Percentiles rank a stretch among this genome's conserved stretches.
Conservation (phyloP, 2,888 invertebrate genomes). For the Drosophila tanythrix region DNA sequence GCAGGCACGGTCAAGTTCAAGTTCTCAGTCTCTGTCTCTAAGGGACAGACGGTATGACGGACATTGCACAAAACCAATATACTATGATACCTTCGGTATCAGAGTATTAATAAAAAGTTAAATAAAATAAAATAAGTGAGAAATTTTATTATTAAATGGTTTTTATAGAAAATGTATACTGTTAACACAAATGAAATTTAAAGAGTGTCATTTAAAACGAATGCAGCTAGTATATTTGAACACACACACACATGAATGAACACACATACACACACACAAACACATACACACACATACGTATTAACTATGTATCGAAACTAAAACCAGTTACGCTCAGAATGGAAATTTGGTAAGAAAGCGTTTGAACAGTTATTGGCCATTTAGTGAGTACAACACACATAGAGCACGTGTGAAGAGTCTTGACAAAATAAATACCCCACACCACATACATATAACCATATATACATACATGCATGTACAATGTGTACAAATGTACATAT, state of each 20-base stretch:
- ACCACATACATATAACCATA: neutral
- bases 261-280: neutral
- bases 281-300: neutral
- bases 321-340: constrained; percentile 51
- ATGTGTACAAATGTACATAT: neutral
- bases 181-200: neutral
- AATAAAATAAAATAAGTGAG: neutral
- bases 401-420: constrained; percentile 33
- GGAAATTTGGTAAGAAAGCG: constrained; percentile 48
- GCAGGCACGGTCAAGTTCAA: neutral
- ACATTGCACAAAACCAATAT: neutral
- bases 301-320: constrained; percentile 24
- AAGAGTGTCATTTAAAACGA: neutral
- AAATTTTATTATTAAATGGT: neutral
- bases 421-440: constrained; percentile 23
- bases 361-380: constrained; percentile 55
- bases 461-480: neutral
- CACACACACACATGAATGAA: neutral
- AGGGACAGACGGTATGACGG: neutral
- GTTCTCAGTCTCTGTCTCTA: neutral
- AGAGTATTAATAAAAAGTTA: neutral
- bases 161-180: neutral
- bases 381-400: constrained; percentile 26
- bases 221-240: neutral
- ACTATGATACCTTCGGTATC: neutral